Evolutionary conservation across 2,888 invertebrate species (phyloP).

Genomic region (Drosophila prolongata): DNA sequence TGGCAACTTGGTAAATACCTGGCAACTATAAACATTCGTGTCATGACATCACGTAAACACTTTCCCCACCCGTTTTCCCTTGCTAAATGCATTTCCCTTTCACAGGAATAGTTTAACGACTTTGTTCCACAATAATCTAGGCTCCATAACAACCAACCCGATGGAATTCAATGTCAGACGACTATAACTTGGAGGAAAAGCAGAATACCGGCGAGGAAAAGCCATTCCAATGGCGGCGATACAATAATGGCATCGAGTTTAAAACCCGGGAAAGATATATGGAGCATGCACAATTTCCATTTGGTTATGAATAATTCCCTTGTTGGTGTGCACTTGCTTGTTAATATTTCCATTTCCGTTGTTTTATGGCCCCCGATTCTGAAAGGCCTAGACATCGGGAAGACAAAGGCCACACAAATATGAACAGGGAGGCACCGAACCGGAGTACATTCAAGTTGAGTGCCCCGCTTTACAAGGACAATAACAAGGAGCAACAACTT

Average conservation of each 20-base stretch:
- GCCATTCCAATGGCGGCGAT: slow-evolving; percentile 30
- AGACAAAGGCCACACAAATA: slow-evolving; percentile 22
- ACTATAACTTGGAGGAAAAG: background rate
- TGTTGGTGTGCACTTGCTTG: slow-evolving; percentile 76
- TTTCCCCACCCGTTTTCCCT: slow-evolving; percentile 17
- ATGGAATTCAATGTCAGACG: slow-evolving; percentile 39
- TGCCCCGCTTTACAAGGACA: slow-evolving; percentile 69
- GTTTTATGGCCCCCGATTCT: slow-evolving; percentile 77
- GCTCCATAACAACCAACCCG: slow-evolving; percentile 37
- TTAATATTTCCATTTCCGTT: slow-evolving; percentile 82
- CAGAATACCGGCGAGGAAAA: background rate
- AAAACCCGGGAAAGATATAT: slow-evolving; percentile 51
- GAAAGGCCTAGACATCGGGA: slow-evolving; percentile 62
- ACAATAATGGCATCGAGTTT: slow-evolving; percentile 36
- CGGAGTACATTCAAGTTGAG: slow-evolving; percentile 56
- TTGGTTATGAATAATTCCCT: slow-evolving; percentile 77
- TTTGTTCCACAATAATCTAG: slow-evolving; percentile 17
- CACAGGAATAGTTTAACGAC: slow-evolving; percentile 25
- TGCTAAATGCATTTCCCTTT: slow-evolving; percentile 24
- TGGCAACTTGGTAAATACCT: slow-evolving; percentile 12
- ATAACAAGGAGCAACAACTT: slow-evolving; percentile 70
- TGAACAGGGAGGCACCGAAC: background rate
- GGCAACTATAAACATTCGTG: slow-evolving; percentile 5
- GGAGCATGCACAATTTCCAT: slow-evolving; percentile 66
- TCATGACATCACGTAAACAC: slow-evolving; percentile 18